Evolutionary conservation across 2,888 invertebrate species (phyloP).

Genomic region (Ennomos quercinarius): DNA sequence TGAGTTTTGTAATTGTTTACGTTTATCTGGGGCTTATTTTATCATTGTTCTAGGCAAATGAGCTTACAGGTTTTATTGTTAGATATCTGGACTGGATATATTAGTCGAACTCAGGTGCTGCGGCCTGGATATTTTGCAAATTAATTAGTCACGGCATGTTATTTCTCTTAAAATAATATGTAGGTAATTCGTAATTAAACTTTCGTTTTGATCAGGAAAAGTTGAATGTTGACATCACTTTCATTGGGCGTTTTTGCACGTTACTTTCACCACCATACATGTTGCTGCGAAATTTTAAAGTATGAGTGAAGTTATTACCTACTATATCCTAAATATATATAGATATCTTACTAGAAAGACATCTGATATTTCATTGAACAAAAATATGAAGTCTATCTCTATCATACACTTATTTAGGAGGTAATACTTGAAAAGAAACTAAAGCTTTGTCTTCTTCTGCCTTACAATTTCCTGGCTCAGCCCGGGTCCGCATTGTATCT

Average conservation of each 20-base stretch:
- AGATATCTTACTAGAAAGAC: too few relatives aligned
- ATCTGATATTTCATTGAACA: too few relatives aligned
- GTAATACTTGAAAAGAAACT: too few relatives aligned
- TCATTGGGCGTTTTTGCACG: conserved; percentile 27
- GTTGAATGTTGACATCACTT: conserved; percentile 26
- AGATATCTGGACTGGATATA: neutral
- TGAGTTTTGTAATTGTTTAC: conserved; percentile 42
- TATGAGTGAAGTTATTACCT: conserved; percentile 6
- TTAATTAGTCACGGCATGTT: conserved; percentile 24
- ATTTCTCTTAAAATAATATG: conserved; percentile 12
- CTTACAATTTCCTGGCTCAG: too few relatives aligned
- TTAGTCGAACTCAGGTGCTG: neutral
- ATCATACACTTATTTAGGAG: too few relatives aligned
- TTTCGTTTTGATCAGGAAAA: conserved; percentile 1
- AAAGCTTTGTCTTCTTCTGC: too few relatives aligned
- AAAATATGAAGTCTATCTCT: too few relatives aligned
- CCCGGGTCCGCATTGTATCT: too few relatives aligned
- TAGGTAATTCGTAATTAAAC: conserved; percentile 2
- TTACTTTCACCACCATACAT: conserved; percentile 37
- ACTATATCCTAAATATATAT: neutral
- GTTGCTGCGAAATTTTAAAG: conserved; percentile 20
- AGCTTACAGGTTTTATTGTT: too few relatives aligned
- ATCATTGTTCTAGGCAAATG: neutral
- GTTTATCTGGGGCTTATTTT: conserved; percentile 27
- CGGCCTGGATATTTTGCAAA: conserved; percentile 62